Conservation (phyloP, 2,113 vertebrate species). For the Ctenomys sociabilis region DNA sequence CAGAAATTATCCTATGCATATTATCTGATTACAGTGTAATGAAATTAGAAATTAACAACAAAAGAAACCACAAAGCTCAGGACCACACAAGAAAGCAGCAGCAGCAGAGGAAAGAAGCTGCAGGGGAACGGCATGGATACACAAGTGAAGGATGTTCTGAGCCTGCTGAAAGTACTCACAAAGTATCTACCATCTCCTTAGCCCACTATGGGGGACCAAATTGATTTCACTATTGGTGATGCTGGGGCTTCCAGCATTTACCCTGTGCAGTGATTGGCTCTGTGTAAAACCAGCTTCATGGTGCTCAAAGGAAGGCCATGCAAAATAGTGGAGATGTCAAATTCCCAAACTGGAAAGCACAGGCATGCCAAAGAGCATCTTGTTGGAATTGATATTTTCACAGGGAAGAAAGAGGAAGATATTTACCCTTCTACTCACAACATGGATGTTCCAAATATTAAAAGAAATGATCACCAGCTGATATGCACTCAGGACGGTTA, state of each 20-base stretch:
- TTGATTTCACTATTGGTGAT: conserved; percentile 94
- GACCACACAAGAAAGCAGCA: neutral
- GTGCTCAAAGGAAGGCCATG: conserved; percentile 97
- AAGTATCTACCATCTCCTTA: conserved; percentile 67
- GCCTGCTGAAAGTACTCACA: conserved; percentile 13
- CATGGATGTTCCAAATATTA: conserved; percentile 99
- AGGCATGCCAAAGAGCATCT: conserved; percentile 99
- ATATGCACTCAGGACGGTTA: no score
- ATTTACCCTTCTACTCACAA: conserved; percentile 99
- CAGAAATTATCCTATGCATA: no score
- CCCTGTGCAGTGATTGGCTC: conserved; percentile 97
- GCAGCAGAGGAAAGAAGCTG: conserved; percentile 68
- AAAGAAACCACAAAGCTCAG: no score
- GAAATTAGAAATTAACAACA: no score
- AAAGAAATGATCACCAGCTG: conserved; percentile 95
- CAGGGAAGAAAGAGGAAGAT: conserved; percentile 98
- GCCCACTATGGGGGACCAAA: conserved; percentile 94
- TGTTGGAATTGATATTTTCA: conserved; percentile 99
- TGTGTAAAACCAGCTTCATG: conserved; percentile 98
- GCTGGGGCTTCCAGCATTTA: conserved; percentile 96
- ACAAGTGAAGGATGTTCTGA: neutral
- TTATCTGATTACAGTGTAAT: no score
- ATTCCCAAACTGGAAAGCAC: conserved; percentile 98
- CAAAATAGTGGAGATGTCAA: conserved; percentile 99
- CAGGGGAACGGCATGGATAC: neutral